Evolutionary conservation across 1,140 invertebrate species (phyloP), one percentile per base, ranked within the genome.

Genomic region (Drosophila lacteicornis): DNA sequence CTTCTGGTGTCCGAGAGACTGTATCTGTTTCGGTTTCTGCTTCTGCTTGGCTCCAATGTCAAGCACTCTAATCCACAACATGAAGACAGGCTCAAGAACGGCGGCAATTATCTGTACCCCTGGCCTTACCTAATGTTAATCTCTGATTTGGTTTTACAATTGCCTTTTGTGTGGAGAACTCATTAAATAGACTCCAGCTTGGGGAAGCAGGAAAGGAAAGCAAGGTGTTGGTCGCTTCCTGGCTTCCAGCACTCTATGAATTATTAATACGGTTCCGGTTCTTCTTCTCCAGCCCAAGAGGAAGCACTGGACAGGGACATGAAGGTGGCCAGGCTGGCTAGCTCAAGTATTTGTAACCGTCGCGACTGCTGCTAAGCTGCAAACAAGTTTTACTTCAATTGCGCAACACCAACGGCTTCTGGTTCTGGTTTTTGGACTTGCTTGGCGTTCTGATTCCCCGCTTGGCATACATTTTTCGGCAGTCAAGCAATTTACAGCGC

Each of bases 311-410:
- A 74, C 22, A 36, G 25, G 58, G 43, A 61, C 25, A 33, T 55
- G 59, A 61, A 50, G 25, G 53, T 51, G 33, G 51, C 43, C 56
- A 51, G 59, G 45, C 51, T 50, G 17, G 27, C 42, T 46, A 9
- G 9, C 19, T 38, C 51, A 55, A 25, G 36, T 11, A 36, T 15
- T 15, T 56, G 58, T 63, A 63, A 74, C 25, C 42, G 22, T 7
- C n/a, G 49, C 58, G 50, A 25, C 17, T 47, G 42, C 15, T 25
- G 49, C 8, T 25, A n/a, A 70, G 53, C 67, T 15, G 22, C 27
- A 81, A 85, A 86, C 82, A 56, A 71, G 82, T 85, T 86, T 38
- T 75, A 51, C 61, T 42, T 75, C 43, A 75, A 82, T 87, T 88
- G 83, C 80, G 80, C 84, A 87, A 87, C 50, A 17, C 15, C 27